Evolutionary conservation across 2,113 vertebrate genomes (phyloP).

Genomic region (Dendrocopos noguchii): DNA sequence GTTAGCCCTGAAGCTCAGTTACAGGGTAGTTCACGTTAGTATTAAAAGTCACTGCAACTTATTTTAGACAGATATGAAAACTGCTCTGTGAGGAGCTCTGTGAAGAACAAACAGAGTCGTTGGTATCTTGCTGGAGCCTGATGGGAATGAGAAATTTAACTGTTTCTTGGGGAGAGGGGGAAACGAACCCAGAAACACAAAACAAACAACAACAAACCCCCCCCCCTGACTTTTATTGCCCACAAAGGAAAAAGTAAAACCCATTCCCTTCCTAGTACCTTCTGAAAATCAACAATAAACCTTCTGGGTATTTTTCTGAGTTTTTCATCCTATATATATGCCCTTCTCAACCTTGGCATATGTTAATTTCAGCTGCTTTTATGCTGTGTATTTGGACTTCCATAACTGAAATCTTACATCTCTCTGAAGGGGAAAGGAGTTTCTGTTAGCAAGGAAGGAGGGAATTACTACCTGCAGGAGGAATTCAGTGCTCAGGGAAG

Average conservation of each 20-base stretch:
- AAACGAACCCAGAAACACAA: background rate
- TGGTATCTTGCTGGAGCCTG: background rate
- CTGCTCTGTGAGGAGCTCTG: background rate
- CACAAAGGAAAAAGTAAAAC: background rate
- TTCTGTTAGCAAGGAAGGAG: background rate
- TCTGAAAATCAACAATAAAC: background rate
- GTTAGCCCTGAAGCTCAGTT: background rate
- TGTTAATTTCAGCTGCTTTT: background rate
- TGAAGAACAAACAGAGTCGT: background rate
- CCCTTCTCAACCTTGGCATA: background rate
- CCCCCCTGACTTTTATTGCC: background rate
- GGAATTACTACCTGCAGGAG: background rate
- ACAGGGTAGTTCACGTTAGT: background rate
- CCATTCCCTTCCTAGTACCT: rapidly evolving
- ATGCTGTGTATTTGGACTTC: background rate
- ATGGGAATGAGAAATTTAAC: background rate
- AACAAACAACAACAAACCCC: background rate
- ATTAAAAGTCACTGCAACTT: background rate
- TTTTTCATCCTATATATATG: background rate
- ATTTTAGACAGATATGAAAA: background rate
- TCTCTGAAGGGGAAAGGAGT: background rate
- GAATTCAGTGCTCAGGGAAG: background rate
- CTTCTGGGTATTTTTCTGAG: background rate
- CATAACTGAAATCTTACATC: background rate
- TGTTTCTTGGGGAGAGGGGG: background rate